Base-by-base conservation (phyloP, 2,888 invertebrate species). In the Endotricha flammealis region DNA sequence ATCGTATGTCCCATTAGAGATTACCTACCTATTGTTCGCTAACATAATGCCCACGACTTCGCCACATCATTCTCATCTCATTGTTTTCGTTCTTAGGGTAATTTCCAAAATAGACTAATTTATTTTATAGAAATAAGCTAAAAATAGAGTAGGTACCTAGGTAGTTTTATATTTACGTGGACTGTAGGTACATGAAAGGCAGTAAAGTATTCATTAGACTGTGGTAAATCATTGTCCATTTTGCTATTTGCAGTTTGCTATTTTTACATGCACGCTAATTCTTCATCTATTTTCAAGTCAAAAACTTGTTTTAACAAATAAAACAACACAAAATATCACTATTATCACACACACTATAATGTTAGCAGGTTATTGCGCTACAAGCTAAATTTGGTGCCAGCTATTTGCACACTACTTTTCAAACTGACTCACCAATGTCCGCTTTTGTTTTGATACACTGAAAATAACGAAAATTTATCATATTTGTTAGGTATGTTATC, bases 371-470 rank as follows among this genome's bases (percentile, higher is more conserved):
- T 27, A 11, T 27, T 17, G 30, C 16, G 29, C 30, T 34, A 31
- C 42, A 34, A 51, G 48, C 50, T 42, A 36, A n/a, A 32, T 39
- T 56, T 55, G 53, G 57, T 54, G 56, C 56, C 56, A 56, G 49
- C 63, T 64, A 63, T 29, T 39, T 37, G 39, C 65, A 57, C 60
- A 62, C 64, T 68, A 68, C 61, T 36, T 45, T 32, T 38, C 28
- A 49, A 46, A 54, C n/a, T 56, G 48, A 83, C 83, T 82, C 73
- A 83, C 83, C 83, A 74, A 69, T 69, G 46, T 73, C 83, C 80
- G 48, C 64, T 65, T 75, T 77, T 82, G 76, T 67, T 74, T 67
- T 80, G 82, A 77, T 77, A 71, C 83, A 83, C 83, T 82, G 83
- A 76, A 83, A 83, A 76, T 70, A 77, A 80, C 57, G 71, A 71